Evolutionary conservation across 2,888 invertebrate species (phyloP).

Genomic region (Seladonia tumulorum): DNA sequence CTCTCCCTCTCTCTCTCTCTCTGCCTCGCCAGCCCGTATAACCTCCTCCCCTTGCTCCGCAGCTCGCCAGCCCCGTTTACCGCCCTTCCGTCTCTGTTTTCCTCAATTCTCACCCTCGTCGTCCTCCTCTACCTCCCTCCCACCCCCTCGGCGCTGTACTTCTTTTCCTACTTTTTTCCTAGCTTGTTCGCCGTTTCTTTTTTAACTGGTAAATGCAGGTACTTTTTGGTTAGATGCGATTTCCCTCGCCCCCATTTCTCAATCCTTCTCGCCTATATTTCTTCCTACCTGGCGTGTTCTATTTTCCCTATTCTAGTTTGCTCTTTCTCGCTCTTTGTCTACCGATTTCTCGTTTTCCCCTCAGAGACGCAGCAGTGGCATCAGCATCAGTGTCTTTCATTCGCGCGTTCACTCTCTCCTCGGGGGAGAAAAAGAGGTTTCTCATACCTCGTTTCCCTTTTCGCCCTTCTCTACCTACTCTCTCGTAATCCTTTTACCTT

Average conservation of each 20-base stretch:
- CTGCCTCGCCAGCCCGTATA: constrained; percentile 17
- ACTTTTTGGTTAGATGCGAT: constrained; percentile 9
- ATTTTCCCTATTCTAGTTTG: constrained; percentile 6
- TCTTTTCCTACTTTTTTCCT: constrained; percentile 11
- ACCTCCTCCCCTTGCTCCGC: constrained; percentile 2
- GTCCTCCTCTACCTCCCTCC: not conserved
- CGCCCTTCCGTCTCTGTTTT: not conserved
- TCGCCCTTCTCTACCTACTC: not conserved
- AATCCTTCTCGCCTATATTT: constrained; percentile 22
- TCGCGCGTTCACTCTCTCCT: not conserved
- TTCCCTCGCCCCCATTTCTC: constrained; percentile 10
- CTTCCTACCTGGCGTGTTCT: constrained; percentile 12
- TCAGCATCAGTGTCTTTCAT: not conserved
- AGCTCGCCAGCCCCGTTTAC: constrained; percentile 13
- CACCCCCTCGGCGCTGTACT: not conserved
- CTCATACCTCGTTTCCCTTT: not conserved
- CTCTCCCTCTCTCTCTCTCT: not conserved
- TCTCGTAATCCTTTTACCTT: not conserved
- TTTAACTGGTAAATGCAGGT: constrained; percentile 7
- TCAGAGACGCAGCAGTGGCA: not conserved
- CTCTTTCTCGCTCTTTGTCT: constrained; percentile 2
- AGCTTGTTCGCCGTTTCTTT: not conserved
- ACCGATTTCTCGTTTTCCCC: not conserved
- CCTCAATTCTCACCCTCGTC: not conserved
- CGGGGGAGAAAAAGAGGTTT: not conserved